These are phyloP conservation scores for Hemicrepidius hirtus DNA, from an alignment of 2,888 invertebrate species.

Conservation along the genomic window DNA sequence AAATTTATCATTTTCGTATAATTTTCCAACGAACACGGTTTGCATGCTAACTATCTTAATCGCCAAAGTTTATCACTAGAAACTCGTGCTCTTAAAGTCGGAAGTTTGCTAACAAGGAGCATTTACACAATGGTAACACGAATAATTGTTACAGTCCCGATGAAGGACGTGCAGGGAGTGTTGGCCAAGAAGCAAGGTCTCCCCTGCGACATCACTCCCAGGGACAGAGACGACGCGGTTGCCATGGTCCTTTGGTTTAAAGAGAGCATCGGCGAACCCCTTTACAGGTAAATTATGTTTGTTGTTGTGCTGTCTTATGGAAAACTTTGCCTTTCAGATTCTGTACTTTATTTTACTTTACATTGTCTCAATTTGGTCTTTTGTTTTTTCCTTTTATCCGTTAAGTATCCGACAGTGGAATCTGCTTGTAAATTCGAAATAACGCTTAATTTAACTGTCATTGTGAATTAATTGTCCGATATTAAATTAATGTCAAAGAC, in stretches of 20 bases:
- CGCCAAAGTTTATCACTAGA: conserved; percentile 58
- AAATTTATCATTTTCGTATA: conserved; percentile 51
- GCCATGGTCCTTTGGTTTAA: conserved; percentile 94
- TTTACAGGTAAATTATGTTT: conserved; percentile 81
- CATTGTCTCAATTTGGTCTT: not conserved
- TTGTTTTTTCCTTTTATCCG: too few relatives aligned
- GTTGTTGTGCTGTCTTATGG: conserved; percentile 1
- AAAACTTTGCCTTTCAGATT: not conserved
- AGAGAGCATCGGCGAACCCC: conserved; percentile 86
- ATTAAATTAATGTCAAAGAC: too few relatives aligned
- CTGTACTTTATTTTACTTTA: not conserved
- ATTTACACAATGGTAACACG: conserved; percentile 64
- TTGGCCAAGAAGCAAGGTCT: conserved; percentile 87
- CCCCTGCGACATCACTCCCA: conserved; percentile 90
- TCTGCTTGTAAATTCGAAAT: too few relatives aligned
- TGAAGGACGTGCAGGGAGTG: conserved; percentile 87
- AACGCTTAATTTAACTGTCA: too few relatives aligned
- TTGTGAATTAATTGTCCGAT: too few relatives aligned
- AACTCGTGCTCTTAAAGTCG: conserved; percentile 57
- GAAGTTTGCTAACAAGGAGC: conserved; percentile 64
- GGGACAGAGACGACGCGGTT: conserved; percentile 86
- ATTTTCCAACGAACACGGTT: conserved; percentile 46
- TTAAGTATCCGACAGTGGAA: too few relatives aligned
- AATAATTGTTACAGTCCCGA: conserved; percentile 79
- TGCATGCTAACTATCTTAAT: conserved; percentile 60